A percentile compares a stretch with the other conserved stretches of the same genome.
Conservation (phyloP, 1,140 invertebrate species). For the Aphelinus atriplicis region DNA sequence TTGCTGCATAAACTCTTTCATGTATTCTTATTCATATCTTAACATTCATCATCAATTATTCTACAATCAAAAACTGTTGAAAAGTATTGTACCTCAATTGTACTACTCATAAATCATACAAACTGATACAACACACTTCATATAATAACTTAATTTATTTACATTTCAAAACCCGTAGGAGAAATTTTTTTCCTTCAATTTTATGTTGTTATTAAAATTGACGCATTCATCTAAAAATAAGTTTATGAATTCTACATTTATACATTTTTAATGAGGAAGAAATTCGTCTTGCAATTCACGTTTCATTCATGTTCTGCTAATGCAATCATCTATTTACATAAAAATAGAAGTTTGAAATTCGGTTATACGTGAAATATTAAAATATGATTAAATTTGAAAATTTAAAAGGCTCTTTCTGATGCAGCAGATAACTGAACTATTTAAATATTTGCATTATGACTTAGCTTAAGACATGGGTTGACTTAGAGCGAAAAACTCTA, state of each 20-base stretch:
- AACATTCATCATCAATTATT: neutral
- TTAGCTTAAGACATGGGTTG: conserved; percentile 23
- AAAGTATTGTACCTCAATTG: neutral
- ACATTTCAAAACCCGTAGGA: neutral
- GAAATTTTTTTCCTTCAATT: conserved; percentile 18
- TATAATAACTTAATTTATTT: too few relatives aligned
- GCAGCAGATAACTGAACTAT: too few relatives aligned
- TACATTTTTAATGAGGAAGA: conserved; percentile 7
- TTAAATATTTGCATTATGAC: conserved; percentile 4
- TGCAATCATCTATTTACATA: too few relatives aligned
- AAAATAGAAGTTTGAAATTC: too few relatives aligned
- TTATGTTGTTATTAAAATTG: conserved; percentile 17
- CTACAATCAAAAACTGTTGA: conserved; percentile 8
- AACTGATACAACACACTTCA: too few relatives aligned
- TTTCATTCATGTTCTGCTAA: too few relatives aligned
- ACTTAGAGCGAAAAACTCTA: conserved; percentile 24
- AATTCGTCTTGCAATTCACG: too few relatives aligned
- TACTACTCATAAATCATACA: too few relatives aligned
- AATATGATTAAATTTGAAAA: neutral
- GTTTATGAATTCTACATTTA: conserved; percentile 31
- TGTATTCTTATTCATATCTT: too few relatives aligned
- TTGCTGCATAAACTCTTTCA: neutral
- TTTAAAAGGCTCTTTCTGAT: too few relatives aligned
- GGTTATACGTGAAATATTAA: neutral
- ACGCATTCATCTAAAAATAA: conserved; percentile 1